These are phyloP conservation scores for Gephyroberyx darwinii DNA, from an alignment of 2,797 vertebrate genomes.

Conservation along the genomic window DNA sequence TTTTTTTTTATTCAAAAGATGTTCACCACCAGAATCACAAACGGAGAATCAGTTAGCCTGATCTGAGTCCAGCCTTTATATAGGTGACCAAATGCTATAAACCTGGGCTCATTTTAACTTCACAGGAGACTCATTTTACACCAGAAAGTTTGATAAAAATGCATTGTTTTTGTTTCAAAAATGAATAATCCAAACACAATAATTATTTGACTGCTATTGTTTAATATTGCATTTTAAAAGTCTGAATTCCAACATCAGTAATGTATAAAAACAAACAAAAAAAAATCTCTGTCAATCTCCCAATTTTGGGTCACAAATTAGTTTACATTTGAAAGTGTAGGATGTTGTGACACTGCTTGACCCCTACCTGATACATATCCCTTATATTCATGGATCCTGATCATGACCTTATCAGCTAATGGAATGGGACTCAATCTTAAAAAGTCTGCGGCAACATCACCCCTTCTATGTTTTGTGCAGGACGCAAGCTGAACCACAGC, in stretches of 20 bases:
- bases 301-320: not conserved
- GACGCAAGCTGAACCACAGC: conserved; percentile 10
- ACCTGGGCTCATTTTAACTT: not conserved
- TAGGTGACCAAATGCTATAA: conserved; percentile 1
- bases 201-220: too few species aligned
- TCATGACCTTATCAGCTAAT: not conserved
- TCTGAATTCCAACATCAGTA: not conserved
- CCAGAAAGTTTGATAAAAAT: too few species aligned
- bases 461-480: conserved; percentile 12
- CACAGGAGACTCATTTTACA: too few species aligned
- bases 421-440: conserved; percentile 15
- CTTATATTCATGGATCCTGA: not conserved
- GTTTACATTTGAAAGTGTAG: not conserved
- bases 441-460: conserved; percentile 16
- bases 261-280: not conserved
- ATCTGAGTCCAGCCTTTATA: not conserved
- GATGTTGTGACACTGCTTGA: not conserved
- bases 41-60: not conserved
- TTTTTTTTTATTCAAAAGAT: not conserved
- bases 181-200: not conserved
- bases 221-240: too few species aligned
- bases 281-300: not conserved
- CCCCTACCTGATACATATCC: conserved; percentile 1
- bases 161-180: not conserved
- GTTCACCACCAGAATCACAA: not conserved